phyloP scores from a whole-genome alignment of 2,888 invertebrate genomes.

The Leuctra nigra region DNA sequence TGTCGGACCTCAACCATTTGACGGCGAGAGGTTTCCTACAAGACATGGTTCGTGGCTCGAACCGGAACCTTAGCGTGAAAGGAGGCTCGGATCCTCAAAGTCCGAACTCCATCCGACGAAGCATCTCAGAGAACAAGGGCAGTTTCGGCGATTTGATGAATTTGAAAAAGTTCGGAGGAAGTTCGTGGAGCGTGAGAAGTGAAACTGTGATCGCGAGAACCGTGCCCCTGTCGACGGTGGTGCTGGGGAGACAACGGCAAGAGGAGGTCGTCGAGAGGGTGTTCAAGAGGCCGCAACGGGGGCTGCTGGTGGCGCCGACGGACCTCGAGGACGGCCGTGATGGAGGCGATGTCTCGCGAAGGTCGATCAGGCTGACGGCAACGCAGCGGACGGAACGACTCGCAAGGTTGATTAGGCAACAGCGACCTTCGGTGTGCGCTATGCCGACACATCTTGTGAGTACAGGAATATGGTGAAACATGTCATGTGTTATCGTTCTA shows the following conservation, averaged over 20 bases:
- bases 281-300: slow-evolving; percentile 31
- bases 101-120: slow-evolving; percentile 33
- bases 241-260: too few species aligned
- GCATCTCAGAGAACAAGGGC: slow-evolving; percentile 36
- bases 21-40: slow-evolving; percentile 52
- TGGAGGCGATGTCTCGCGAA: slow-evolving; percentile 1
- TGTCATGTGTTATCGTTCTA: too few species aligned
- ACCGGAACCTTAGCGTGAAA: slow-evolving; percentile 10
- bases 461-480: too few species aligned
- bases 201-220: slow-evolving; percentile 64
- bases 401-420: slow-evolving; percentile 58
- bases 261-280: too few species aligned
- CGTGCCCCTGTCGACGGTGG: slow-evolving; percentile 65
- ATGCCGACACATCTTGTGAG: slow-evolving; percentile 1
- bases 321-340: slow-evolving; percentile 6
- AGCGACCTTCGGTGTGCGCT: slow-evolving; percentile 44
- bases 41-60: slow-evolving; percentile 56
- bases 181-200: slow-evolving; percentile 60
- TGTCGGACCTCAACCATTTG: slow-evolving; percentile 65
- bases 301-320: not conserved
- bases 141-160: slow-evolving; percentile 79
- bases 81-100: slow-evolving; percentile 46
- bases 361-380: slow-evolving; percentile 51
- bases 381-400: slow-evolving; percentile 63
- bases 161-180: slow-evolving; percentile 59